These are phyloP conservation scores for Hippocampus barbouri DNA, from an alignment of 2,113 vertebrate species.

Conservation along the genomic window DNA sequence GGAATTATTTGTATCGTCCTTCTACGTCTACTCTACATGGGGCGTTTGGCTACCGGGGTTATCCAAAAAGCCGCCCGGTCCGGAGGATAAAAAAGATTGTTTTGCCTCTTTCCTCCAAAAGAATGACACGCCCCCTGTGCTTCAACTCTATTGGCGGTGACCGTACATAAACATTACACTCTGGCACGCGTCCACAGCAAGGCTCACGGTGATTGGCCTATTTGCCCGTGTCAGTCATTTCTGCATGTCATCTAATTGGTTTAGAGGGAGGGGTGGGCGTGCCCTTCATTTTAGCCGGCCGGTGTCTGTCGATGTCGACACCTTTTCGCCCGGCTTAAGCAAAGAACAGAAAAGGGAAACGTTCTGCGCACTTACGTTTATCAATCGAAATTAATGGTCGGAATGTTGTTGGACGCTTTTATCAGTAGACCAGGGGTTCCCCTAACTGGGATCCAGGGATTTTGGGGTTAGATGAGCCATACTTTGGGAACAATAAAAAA, in stretches of 20 bases:
- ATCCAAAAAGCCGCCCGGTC: conserved; percentile 68
- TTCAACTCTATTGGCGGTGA: conserved; percentile 60
- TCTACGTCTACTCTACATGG: conserved; percentile 55
- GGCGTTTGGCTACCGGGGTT: conserved; percentile 46
- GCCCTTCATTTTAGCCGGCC: conserved; percentile 69
- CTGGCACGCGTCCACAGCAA: conserved; percentile 72
- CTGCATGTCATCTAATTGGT: conserved; percentile 29
- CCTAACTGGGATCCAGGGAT: too few species aligned
- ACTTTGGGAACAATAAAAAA: neutral
- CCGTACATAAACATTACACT: conserved; percentile 69
- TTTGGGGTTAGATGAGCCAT: too few species aligned
- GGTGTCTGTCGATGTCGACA: conserved; percentile 54
- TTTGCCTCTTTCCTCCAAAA: conserved; percentile 75
- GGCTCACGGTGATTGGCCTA: conserved; percentile 55
- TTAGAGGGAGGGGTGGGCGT: conserved; percentile 57
- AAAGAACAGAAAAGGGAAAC: neutral
- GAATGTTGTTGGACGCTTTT: neutral
- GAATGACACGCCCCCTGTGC: conserved; percentile 68
- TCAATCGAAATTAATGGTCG: neutral
- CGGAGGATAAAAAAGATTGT: conserved; percentile 69
- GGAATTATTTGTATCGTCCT: conserved; percentile 22
- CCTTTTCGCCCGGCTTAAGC: conserved; percentile 35
- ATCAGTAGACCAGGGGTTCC: neutral
- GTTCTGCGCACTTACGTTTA: conserved; percentile 17
- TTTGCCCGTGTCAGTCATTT: conserved; percentile 39